These are phyloP conservation scores for Chrysodeixis includens DNA, from an alignment of 2,888 invertebrate species.

Conservation along the genomic window DNA sequence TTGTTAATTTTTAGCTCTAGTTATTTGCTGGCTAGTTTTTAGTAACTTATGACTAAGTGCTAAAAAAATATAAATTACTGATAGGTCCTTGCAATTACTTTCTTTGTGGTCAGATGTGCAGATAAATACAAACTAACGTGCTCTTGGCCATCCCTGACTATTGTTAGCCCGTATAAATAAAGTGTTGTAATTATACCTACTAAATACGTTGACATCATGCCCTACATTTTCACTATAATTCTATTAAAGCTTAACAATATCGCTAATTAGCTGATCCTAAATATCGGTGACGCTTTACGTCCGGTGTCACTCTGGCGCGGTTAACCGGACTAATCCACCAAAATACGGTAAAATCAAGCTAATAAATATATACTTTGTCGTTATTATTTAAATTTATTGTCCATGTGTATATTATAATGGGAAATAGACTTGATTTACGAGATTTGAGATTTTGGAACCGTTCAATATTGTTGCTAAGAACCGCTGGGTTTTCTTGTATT, in stretches of 20 bases:
- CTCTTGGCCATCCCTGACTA: too few relatives aligned
- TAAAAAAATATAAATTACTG: too few relatives aligned
- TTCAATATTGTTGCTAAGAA: not conserved
- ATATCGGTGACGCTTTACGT: not conserved
- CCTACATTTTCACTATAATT: not conserved
- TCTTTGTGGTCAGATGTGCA: too few relatives aligned
- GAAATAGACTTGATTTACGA: not conserved
- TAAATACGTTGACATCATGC: not conserved
- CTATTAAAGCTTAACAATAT: not conserved
- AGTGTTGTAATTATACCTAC: not conserved
- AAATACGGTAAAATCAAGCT: constrained; percentile 3
- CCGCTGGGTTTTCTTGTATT: too few relatives aligned
- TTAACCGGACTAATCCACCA: not conserved
- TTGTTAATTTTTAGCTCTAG: too few relatives aligned
- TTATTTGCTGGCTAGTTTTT: too few relatives aligned
- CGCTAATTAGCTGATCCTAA: not conserved
- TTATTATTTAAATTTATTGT: not conserved
- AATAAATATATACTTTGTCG: not conserved
- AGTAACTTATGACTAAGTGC: too few relatives aligned
- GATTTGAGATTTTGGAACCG: too few relatives aligned
- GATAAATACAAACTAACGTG: too few relatives aligned
- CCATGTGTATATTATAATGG: not conserved
- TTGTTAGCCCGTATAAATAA: too few relatives aligned
- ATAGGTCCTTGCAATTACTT: too few relatives aligned
- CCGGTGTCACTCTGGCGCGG: not conserved